Base-by-base conservation (phyloP, 2,113 vertebrate species). In the Phoxinus phoxinus region DNA sequence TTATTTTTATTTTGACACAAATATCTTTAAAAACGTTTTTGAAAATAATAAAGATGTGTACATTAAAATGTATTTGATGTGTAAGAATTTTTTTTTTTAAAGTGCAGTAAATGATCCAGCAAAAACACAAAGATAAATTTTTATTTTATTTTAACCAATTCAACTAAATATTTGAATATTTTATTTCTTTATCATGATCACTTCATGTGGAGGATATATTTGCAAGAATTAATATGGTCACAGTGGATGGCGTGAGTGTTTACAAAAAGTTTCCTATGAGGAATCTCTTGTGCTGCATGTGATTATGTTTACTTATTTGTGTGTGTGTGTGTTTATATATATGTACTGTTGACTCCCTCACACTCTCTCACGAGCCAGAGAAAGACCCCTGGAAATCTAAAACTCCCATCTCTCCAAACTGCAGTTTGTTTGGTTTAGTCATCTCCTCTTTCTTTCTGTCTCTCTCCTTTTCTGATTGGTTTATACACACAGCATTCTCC, bases 401-500 rank as follows among this genome's bases (percentile, higher is more conserved):
- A 85, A 48, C 79, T 46, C 65, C 69, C 71, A 59, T 77, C 61
- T 81, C 35, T 67, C 61, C 83, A 65, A 30, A 85, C 41, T 76
- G 30, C 81, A 72, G 89, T 90, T 91, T 93, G 88, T 93, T 94
- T 93, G 88, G 84, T 65, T 90, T 91, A 85, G 71, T 85, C 87
- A 89, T 88, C 65, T 88, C 72, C n/a, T 37, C 78, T 81, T 67
- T 53, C 84, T 11, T 46, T 72, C 65, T 76, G 81, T 86, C 76
- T 67, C 84, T 46, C 84, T 73, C 83, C 87, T 72, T 65, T 84
- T 76, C 69, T 53, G 89, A 92, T 90, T 90, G 90, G 85, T 87
- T 83, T 81, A 35, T 69, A 67, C 25, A 72, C 86, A 72, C 65
- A 37, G 35, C 65, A 32, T 41, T 67, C 59, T 85, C 32, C 74